Evolutionary conservation across 2,888 invertebrate species (phyloP).

Genomic region (Papilio demoleus): DNA sequence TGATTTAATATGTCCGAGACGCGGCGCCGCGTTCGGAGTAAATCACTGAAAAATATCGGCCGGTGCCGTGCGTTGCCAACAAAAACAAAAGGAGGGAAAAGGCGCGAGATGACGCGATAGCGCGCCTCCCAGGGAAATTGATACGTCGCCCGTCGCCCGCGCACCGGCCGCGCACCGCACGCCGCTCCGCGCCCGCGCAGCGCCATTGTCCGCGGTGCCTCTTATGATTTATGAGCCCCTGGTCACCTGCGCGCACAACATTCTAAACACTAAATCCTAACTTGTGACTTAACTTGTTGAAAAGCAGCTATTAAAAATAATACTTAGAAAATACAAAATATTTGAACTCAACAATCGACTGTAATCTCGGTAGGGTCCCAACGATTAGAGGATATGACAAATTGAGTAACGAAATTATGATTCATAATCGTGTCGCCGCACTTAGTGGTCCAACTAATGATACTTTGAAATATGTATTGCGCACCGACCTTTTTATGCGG

Average conservation of each 20-base stretch:
- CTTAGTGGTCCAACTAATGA: background rate
- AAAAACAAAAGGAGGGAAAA: conserved; percentile 44
- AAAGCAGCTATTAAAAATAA: background rate
- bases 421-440: conserved; percentile 1
- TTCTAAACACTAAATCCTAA: conserved; percentile 7
- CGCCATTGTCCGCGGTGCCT: conserved; percentile 50
- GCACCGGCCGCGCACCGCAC: conserved; percentile 49
- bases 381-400: conserved; percentile 3
- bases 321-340: background rate
- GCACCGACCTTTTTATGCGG: background rate
- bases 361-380: conserved; percentile 25
- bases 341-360: background rate
- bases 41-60: conserved; percentile 40
- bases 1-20: conserved; percentile 40
- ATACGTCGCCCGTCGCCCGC: conserved; percentile 55
- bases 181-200: background rate
- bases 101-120: conserved; percentile 44
- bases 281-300: background rate
- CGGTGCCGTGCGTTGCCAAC: conserved; percentile 42
- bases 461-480: conserved; percentile 3
- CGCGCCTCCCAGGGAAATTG: conserved; percentile 52
- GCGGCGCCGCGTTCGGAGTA: conserved; percentile 37
- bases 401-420: conserved; percentile 11
- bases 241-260: conserved; percentile 16
- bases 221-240: conserved; percentile 49